Conservation (phyloP, 2,113 vertebrate genomes). For the Rhinoderma darwinii region DNA sequence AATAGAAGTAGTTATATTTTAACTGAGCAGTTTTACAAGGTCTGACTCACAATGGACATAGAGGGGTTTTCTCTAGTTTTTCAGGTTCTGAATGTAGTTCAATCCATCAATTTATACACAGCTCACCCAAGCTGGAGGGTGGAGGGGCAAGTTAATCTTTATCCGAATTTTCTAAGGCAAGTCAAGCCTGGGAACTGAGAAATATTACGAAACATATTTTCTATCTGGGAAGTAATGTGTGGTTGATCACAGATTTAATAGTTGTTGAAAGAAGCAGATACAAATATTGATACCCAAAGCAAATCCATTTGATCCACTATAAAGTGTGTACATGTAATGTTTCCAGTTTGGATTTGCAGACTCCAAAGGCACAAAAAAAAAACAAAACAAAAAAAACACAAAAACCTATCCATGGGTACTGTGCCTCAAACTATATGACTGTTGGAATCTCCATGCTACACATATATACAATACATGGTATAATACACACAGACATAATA, state of each 20-base stretch:
- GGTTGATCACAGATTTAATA: slow-evolving; percentile 41
- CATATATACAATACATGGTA: neutral
- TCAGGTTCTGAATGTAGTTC: slow-evolving; percentile 67
- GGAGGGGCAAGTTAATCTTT: slow-evolving; percentile 63
- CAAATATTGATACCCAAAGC: slow-evolving; percentile 39
- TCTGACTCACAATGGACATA: slow-evolving; percentile 74
- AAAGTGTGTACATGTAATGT: slow-evolving; percentile 22
- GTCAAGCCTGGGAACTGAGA: slow-evolving; percentile 47
- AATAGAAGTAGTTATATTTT: slow-evolving; percentile 93
- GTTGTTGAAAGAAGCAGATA: slow-evolving; percentile 46
- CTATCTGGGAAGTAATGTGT: neutral
- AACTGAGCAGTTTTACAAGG: slow-evolving; percentile 84
- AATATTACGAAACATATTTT: slow-evolving; percentile 52
- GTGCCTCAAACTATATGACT: neutral
- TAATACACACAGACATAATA: neutral
- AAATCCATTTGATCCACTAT: slow-evolving; percentile 11
- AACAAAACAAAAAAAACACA: too few species aligned
- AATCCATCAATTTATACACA: slow-evolving; percentile 76
- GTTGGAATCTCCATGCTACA: neutral
- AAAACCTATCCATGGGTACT: neutral
- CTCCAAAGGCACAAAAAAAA: neutral
- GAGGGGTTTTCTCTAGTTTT: slow-evolving; percentile 64
- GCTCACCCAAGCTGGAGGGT: slow-evolving; percentile 55
- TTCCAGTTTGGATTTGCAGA: neutral
- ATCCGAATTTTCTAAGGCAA: slow-evolving; percentile 58